phyloP scores from a whole-genome alignment of 2,113 vertebrate species.

The Ctenodactylus gundi region DNA sequence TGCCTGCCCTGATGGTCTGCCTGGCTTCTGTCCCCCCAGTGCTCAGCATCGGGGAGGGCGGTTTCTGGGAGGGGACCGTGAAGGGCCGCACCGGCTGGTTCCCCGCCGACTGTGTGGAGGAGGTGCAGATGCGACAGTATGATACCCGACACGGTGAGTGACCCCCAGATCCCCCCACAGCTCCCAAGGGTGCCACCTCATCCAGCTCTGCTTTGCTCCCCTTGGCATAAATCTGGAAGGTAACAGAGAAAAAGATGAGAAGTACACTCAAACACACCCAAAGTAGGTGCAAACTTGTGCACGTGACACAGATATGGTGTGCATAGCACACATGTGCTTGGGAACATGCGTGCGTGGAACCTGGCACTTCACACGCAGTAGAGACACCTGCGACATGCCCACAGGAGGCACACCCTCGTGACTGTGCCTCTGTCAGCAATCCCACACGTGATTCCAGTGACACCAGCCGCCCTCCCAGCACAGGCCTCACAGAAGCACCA shows the following conservation, averaged over 20 bases:
- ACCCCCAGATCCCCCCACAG: not conserved
- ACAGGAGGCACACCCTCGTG: not conserved
- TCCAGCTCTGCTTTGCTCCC: not conserved
- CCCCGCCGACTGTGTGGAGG: constrained; percentile 97
- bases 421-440: not conserved
- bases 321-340: rapidly evolving
- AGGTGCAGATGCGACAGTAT: constrained; percentile 98
- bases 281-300: not conserved
- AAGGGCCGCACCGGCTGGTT: constrained; percentile 99
- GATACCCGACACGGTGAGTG: constrained; percentile 93
- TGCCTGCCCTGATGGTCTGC: rapidly evolving
- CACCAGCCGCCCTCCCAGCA: no score
- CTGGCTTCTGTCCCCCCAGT: constrained; percentile 83
- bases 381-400: not conserved
- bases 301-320: rapidly evolving
- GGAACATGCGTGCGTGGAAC: rapidly evolving
- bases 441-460: not conserved
- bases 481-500: not conserved
- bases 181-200: not conserved
- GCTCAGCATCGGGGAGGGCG: constrained; percentile 98
- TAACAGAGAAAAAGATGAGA: not conserved
- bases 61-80: constrained; percentile 98
- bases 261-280: not conserved
- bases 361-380: no score
- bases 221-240: not conserved